A percentile compares a stretch with the other conserved stretches of the same genome.
These are phyloP conservation scores for Gadus macrocephalus DNA, from an alignment of 2,113 vertebrate genomes.

Conservation along the genomic window DNA sequence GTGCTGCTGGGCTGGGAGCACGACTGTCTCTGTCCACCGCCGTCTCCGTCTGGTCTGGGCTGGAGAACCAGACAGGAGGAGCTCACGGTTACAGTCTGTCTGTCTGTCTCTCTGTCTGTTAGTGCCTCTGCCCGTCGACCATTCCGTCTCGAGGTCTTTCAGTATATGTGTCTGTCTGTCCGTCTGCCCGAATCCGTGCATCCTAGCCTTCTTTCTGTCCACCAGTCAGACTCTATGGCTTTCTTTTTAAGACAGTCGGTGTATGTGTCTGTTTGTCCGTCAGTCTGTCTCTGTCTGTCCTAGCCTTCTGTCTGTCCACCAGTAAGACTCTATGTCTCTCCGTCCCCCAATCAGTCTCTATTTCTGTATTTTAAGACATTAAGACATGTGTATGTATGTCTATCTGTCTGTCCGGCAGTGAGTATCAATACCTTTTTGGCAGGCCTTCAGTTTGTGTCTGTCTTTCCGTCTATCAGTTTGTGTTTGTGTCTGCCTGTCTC, in stretches of 20 bases:
- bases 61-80: conserved; percentile 73
- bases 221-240: too few species aligned
- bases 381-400: neutral
- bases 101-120: too few species aligned
- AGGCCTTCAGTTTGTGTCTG: neutral
- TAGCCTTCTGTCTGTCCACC: too few species aligned
- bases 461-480: neutral
- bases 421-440: neutral
- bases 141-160: neutral
- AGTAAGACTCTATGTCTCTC: neutral
- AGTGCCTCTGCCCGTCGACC: too few species aligned
- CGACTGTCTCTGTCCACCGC: conserved; percentile 55
- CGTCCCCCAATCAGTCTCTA: neutral
- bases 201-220: too few species aligned
- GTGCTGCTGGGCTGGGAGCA: conserved; percentile 52
- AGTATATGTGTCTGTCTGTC: too few species aligned
- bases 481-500: too few species aligned
- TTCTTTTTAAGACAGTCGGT: too few species aligned
- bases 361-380: neutral
- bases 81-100: too few species aligned
- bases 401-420: neutral
- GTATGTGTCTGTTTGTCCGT: too few species aligned
- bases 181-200: too few species aligned
- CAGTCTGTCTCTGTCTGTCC: too few species aligned
- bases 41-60: conserved; percentile 75